Percentiles rank a stretch among this genome's conserved stretches.
Conservation (phyloP, 2,113 vertebrate genomes). For the Cyphomyrus discorhynchus region DNA sequence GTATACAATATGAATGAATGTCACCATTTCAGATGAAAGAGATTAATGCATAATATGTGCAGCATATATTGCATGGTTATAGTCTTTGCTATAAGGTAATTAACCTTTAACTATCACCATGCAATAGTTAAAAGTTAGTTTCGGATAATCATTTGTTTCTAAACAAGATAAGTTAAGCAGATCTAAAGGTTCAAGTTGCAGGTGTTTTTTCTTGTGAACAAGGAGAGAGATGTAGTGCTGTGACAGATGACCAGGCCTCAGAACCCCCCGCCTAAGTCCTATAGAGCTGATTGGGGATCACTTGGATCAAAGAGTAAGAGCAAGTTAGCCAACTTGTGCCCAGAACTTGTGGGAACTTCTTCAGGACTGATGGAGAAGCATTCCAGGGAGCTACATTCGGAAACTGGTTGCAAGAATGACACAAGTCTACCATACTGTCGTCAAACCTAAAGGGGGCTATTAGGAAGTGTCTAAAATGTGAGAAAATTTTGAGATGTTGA, state of each 20-base stretch:
- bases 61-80: not conserved
- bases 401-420: not conserved
- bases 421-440: not conserved
- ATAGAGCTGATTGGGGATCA: not conserved
- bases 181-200: not conserved
- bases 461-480: not conserved
- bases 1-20: not conserved
- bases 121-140: not conserved
- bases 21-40: not conserved
- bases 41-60: not conserved
- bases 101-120: not conserved
- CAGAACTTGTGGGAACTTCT: not conserved
- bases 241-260: not conserved
- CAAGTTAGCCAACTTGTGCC: not conserved
- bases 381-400: not conserved
- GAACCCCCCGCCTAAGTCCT: not conserved
- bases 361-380: not conserved
- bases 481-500: not conserved
- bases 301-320: not conserved
- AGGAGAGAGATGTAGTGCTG: not conserved
- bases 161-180: not conserved
- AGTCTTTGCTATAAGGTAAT: not conserved
- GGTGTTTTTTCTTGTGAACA: not conserved
- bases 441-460: not conserved
- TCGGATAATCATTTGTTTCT: not conserved